Percentiles rank a stretch among this genome's conserved stretches.
These are phyloP conservation scores for Bruchidius siliquastri DNA, from an alignment of 2,888 invertebrate species.

Conservation along the genomic window DNA sequence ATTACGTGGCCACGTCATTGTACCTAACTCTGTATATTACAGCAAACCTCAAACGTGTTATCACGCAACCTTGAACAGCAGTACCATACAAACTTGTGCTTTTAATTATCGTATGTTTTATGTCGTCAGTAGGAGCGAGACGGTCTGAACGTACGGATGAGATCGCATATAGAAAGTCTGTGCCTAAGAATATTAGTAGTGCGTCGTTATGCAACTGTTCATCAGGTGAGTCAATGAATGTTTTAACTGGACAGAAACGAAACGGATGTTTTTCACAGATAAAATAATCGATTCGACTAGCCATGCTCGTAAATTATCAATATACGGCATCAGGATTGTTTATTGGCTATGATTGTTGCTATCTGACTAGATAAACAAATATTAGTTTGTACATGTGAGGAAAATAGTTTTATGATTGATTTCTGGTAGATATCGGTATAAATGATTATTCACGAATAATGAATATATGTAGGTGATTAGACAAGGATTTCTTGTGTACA, in stretches of 20 bases:
- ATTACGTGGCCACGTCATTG: too few relatives aligned
- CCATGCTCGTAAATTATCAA: too few relatives aligned
- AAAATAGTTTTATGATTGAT: too few relatives aligned
- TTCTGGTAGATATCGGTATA: too few relatives aligned
- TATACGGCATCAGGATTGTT: too few relatives aligned
- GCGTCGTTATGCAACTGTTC: background rate
- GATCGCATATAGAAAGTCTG: background rate
- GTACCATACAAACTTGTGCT: background rate
- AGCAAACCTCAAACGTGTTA: background rate
- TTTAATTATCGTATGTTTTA: background rate
- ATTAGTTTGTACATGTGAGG: too few relatives aligned
- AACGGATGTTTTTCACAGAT: background rate
- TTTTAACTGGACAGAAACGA: background rate
- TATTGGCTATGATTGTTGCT: too few relatives aligned
- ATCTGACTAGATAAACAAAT: too few relatives aligned
- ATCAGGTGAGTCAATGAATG: background rate
- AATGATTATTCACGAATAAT: too few relatives aligned
- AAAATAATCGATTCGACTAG: background rate
- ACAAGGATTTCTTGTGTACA: too few relatives aligned
- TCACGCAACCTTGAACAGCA: background rate
- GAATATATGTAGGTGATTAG: too few relatives aligned
- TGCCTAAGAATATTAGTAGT: background rate
- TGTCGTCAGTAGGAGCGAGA: background rate
- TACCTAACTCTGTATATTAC: too few relatives aligned
- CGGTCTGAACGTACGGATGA: background rate